Percentiles rank a stretch among this genome's conserved stretches.
These are phyloP conservation scores for Pholis gunnellus DNA, from an alignment of 2,113 vertebrate species.

Conservation along the genomic window DNA sequence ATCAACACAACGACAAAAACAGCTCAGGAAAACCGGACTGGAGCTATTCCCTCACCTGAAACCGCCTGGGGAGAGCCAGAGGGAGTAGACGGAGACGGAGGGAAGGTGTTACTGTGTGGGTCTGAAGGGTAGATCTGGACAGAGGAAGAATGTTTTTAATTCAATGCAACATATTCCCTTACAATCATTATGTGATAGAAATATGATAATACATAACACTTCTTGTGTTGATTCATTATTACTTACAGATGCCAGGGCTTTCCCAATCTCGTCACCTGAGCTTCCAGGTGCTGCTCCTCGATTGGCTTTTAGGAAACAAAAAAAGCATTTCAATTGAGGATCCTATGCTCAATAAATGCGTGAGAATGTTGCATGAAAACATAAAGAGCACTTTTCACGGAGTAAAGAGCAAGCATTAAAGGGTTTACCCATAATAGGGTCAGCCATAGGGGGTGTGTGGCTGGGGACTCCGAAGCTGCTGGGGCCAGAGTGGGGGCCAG, in stretches of 20 bases:
- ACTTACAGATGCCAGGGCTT: constrained; percentile 97
- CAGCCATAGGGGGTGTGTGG: constrained; percentile 83
- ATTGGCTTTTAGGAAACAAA: constrained; percentile 81
- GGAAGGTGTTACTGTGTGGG: constrained; percentile 93
- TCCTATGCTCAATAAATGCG: not conserved
- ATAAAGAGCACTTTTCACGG: not conserved
- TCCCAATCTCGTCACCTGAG: constrained; percentile 96
- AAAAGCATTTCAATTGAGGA: constrained; percentile 6
- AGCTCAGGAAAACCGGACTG: constrained; percentile 33
- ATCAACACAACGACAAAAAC: constrained; percentile 36
- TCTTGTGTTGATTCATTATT: not conserved
- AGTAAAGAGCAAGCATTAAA: not conserved
- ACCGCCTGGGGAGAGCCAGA: constrained; percentile 95
- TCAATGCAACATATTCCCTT: not conserved
- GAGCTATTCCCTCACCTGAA: constrained; percentile 84
- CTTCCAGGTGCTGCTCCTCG: constrained; percentile 89
- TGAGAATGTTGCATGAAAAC: not conserved
- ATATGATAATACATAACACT: not conserved
- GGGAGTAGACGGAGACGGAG: constrained; percentile 92
- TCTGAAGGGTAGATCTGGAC: constrained; percentile 96
- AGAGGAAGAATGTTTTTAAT: constrained; percentile 39
- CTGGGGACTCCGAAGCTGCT: constrained; percentile 87
- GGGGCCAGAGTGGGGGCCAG: constrained; percentile 86
- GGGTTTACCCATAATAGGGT: constrained; percentile 72
- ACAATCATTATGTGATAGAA: not conserved